Conservation (phyloP, 2,797 vertebrate genomes). For the Garrulus glandarius region DNA sequence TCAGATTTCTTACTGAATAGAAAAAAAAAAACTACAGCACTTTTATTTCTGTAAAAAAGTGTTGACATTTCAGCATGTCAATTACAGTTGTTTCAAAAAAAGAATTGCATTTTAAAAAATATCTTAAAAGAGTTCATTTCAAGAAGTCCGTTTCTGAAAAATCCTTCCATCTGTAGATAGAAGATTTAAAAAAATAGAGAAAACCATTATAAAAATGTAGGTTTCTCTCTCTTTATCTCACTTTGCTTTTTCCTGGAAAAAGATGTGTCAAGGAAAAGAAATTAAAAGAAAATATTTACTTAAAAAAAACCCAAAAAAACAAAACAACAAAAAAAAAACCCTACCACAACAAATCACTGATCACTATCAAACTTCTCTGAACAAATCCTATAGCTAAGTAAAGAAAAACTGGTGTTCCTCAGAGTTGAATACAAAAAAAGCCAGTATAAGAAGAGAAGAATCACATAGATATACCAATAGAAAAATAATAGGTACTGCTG, state of each 20-base stretch:
- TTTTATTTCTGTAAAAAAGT: not conserved
- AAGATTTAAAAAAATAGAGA: not conserved
- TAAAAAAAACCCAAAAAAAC: rapidly evolving
- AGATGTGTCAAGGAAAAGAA: not conserved
- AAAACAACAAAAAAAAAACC: not conserved
- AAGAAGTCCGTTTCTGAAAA: not conserved
- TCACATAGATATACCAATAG: not conserved
- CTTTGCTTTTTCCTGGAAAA: not conserved
- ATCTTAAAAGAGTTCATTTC: not conserved
- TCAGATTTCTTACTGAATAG: not conserved
- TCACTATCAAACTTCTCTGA: not conserved
- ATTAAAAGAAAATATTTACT: not conserved
- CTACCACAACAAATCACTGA: not conserved
- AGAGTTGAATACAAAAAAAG: not conserved
- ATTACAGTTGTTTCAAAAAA: not conserved
- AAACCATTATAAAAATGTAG: rapidly evolving
- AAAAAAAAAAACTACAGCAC: not conserved
- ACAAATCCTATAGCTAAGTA: not conserved
- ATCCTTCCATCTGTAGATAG: not conserved
- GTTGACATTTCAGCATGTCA: not conserved
- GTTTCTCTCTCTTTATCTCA: not conserved
- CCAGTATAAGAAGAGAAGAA: not conserved
- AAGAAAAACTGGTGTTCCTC: not conserved
- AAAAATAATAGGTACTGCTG: not conserved
- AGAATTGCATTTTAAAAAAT: not conserved